Conservation (phyloP, 2,888 invertebrate species). For the Sceliomorpha sp. region DNA sequence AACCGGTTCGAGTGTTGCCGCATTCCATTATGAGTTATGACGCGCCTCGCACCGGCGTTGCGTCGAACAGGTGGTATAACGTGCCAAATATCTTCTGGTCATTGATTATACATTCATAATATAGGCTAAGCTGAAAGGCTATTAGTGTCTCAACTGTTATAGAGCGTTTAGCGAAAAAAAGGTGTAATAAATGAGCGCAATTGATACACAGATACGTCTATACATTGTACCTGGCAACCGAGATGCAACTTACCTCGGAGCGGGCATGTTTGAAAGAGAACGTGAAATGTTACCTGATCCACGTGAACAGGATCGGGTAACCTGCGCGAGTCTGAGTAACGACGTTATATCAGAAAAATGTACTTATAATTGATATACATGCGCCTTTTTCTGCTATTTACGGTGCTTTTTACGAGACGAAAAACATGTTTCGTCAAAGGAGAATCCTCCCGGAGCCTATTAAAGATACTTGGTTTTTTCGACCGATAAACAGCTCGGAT, state of each 20-base stretch:
- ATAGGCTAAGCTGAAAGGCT: constrained; percentile 28
- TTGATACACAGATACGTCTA: too few species aligned
- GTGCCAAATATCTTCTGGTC: constrained; percentile 49
- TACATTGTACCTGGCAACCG: constrained; percentile 4
- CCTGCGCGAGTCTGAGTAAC: constrained; percentile 35
- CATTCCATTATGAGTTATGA: constrained; percentile 51
- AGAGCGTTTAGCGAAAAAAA: constrained; percentile 3
- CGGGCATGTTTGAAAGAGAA: constrained; percentile 39
- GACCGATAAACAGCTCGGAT: too few species aligned
- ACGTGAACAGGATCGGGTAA: constrained; percentile 45
- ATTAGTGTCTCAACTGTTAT: constrained; percentile 35
- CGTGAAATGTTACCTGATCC: constrained; percentile 45
- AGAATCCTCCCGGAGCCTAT: too few species aligned
- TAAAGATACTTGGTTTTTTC: too few species aligned
- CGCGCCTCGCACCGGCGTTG: constrained; percentile 36
- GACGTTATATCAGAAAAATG: constrained; percentile 25
- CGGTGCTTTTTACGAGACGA: too few species aligned
- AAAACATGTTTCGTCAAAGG: too few species aligned
- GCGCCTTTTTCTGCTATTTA: too few species aligned
- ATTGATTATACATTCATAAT: constrained; percentile 46
- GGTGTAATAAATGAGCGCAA: background rate
- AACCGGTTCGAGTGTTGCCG: constrained; percentile 59
- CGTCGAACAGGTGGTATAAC: constrained; percentile 53
- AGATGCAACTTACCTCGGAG: constrained; percentile 32
- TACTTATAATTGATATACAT: too few species aligned